Evolutionary conservation across 2,888 invertebrate species (phyloP).

Genomic region (Patella depressa): DNA sequence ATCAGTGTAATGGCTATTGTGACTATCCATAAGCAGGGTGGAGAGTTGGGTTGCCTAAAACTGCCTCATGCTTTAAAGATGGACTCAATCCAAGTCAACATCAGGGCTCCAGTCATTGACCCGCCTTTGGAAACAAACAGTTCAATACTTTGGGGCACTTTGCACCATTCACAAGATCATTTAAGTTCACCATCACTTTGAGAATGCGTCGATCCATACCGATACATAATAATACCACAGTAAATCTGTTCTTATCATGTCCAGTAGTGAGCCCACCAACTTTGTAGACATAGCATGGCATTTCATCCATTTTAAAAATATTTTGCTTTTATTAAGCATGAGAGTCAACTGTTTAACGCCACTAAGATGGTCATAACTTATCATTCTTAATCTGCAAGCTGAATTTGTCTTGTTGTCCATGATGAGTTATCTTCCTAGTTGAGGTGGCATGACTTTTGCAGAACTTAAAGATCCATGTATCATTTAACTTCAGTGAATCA

Average conservation of each 20-base stretch:
- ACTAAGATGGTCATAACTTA: slow-evolving; percentile 13
- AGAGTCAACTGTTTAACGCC: background rate
- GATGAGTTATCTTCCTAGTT: slow-evolving; percentile 1
- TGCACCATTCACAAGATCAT: background rate
- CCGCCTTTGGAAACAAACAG: slow-evolving; percentile 17
- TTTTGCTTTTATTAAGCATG: background rate
- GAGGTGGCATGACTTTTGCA: background rate
- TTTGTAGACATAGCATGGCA: background rate
- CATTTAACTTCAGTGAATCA: slow-evolving; percentile 16
- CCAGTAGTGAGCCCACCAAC: slow-evolving; percentile 6
- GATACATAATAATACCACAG: slow-evolving; percentile 2
- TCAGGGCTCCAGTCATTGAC: background rate
- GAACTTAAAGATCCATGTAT: slow-evolving; percentile 8
- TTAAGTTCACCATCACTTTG: slow-evolving; percentile 7
- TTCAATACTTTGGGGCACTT: slow-evolving; percentile 1
- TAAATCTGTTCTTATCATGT: slow-evolving; percentile 8
- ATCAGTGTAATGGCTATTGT: slow-evolving; percentile 13
- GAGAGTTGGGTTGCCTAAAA: slow-evolving; percentile 4
- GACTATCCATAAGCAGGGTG: slow-evolving; percentile 8
- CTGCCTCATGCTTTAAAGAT: slow-evolving; percentile 12
- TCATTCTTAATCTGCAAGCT: background rate
- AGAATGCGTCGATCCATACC: slow-evolving; percentile 8
- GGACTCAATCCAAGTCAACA: slow-evolving; percentile 16
- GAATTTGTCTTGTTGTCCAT: background rate
- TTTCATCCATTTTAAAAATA: background rate